Evolutionary conservation across 2,113 vertebrate genomes (phyloP).

Genomic region (Lophius piscatorius): DNA sequence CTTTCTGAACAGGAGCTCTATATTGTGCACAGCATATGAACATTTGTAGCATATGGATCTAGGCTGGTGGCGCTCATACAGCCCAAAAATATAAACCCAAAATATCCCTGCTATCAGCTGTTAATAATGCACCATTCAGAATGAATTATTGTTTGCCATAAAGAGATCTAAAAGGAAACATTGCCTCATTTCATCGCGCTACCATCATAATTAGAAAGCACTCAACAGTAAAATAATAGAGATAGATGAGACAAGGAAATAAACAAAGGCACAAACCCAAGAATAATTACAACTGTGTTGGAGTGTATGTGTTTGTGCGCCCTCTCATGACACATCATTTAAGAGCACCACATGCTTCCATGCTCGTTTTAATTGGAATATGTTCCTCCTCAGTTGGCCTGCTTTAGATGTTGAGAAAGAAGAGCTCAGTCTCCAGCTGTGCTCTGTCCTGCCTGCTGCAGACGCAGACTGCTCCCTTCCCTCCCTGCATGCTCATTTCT

Average conservation of each 20-base stretch:
- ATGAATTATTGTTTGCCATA: conserved; percentile 29
- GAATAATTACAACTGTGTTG: conserved; percentile 32
- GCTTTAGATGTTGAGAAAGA: conserved; percentile 5
- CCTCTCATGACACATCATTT: conserved; percentile 26
- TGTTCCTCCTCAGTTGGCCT: conserved; percentile 26
- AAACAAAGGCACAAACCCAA: conserved; percentile 25
- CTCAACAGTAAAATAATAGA: conserved; percentile 43
- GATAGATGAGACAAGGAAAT: conserved; percentile 27
- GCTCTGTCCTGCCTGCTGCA: background rate
- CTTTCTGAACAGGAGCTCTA: conserved; percentile 20
- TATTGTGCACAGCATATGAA: background rate
- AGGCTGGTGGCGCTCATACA: conserved; percentile 1
- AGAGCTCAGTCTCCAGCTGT: conserved; percentile 4
- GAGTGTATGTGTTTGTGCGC: conserved; percentile 13
- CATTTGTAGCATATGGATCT: background rate
- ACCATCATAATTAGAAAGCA: conserved; percentile 48
- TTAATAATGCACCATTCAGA: conserved; percentile 23
- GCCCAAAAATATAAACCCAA: background rate
- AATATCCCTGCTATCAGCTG: conserved; percentile 11
- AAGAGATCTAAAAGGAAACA: conserved; percentile 23
- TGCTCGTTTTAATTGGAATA: conserved; percentile 49
- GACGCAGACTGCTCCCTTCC: background rate
- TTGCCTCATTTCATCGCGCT: background rate
- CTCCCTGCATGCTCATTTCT: background rate
- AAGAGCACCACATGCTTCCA: conserved; percentile 34